Evolutionary conservation across 64 coral and sea anemone genomes (phyloP).

Genomic region (Orbicella faveolata): DNA sequence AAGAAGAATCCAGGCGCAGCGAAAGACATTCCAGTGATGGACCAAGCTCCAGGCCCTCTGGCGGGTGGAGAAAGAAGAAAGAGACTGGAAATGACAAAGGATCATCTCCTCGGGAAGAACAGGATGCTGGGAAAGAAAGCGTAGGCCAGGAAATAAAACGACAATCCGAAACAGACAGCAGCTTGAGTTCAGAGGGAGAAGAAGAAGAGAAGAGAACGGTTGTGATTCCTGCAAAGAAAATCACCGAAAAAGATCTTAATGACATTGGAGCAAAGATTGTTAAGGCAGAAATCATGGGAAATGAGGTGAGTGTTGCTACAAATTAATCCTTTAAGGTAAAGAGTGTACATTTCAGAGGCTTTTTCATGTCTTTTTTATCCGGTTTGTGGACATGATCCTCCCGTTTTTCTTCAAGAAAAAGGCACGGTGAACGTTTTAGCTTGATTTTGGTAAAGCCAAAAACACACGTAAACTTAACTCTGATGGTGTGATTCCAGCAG

Average conservation of each 20-base stretch:
- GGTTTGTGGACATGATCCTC: too few species aligned
- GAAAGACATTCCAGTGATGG: background rate
- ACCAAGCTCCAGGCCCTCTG: conserved; percentile 33
- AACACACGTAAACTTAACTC: too few species aligned
- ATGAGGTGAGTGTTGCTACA: conserved; percentile 33
- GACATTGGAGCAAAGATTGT: conserved; percentile 64
- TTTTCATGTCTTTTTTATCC: background rate
- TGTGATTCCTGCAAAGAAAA: conserved; percentile 47
- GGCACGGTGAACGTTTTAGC: too few species aligned
- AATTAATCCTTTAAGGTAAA: background rate
- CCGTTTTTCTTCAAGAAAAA: too few species aligned
- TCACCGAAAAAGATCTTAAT: conserved; percentile 64
- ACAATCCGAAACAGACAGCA: background rate
- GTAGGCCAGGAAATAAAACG: background rate
- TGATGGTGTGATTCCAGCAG: too few species aligned
- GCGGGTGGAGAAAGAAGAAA: conserved; percentile 76
- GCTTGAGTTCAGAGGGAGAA: conserved; percentile 33
- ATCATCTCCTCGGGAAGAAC: background rate
- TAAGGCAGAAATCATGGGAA: conserved; percentile 59
- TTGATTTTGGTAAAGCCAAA: too few species aligned
- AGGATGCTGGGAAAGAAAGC: background rate
- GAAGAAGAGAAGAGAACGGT: background rate
- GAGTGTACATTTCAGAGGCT: background rate
- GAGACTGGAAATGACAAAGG: conserved; percentile 22
- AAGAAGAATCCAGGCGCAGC: background rate